phyloP scores from a whole-genome alignment of 2,888 invertebrate genomes.

The Xestia xanthographa region DNA sequence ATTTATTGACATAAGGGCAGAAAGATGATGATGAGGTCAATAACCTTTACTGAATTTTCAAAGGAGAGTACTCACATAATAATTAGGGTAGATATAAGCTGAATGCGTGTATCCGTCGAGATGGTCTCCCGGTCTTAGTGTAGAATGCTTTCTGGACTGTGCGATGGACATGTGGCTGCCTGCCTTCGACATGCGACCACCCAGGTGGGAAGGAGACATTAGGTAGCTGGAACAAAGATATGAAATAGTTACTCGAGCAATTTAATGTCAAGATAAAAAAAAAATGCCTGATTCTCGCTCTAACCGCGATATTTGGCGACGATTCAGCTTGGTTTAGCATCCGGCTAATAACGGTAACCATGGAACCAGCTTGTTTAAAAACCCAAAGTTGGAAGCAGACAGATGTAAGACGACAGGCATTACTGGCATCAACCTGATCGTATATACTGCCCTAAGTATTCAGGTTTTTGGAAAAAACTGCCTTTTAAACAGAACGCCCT shows the following conservation, averaged over 20 bases:
- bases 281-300: neutral
- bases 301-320: neutral
- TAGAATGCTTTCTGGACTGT: constrained; percentile 90
- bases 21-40: neutral
- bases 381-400: too few relatives aligned
- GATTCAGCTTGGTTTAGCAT: neutral
- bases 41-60: neutral
- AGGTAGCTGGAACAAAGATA: constrained; percentile 78
- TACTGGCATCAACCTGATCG: too few relatives aligned
- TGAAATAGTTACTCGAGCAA: neutral
- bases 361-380: too few relatives aligned
- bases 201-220: constrained; percentile 87
- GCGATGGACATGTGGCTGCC: constrained; percentile 92
- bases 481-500: too few relatives aligned
- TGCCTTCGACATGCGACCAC: constrained; percentile 91
- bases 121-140: constrained; percentile 90
- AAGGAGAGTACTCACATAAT: constrained; percentile 89
- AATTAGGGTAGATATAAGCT: constrained; percentile 91
- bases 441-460: too few relatives aligned
- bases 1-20: neutral
- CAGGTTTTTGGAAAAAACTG: too few relatives aligned
- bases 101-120: constrained; percentile 89
- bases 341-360: too few relatives aligned
- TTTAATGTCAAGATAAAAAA: neutral
- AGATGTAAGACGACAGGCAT: too few relatives aligned